These are phyloP conservation scores for Halocynthia aurantium DNA, from an alignment of 23 tunicate species.

Conservation along the genomic window DNA sequence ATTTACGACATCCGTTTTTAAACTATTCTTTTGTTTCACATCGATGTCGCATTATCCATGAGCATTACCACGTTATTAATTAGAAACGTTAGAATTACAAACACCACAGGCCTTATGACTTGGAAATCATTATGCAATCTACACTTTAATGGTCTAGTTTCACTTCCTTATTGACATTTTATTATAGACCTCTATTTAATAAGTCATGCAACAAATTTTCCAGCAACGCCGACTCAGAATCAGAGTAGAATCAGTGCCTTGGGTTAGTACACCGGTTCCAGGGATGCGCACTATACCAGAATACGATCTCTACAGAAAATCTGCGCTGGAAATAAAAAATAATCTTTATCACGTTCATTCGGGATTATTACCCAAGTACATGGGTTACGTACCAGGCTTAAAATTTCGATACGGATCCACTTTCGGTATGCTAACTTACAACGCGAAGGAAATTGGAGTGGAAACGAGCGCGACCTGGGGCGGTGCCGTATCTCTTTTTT, in stretches of 20 bases:
- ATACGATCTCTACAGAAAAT: constrained; percentile 53
- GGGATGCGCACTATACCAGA: constrained; percentile 55
- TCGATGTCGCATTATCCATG: too few species aligned
- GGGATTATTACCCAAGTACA: constrained; percentile 66
- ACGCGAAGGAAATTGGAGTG: constrained; percentile 77
- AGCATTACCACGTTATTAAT: too few species aligned
- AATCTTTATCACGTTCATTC: constrained; percentile 42
- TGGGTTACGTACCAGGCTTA: constrained; percentile 92
- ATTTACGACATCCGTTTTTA: too few species aligned
- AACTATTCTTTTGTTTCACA: too few species aligned
- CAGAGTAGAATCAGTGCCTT: constrained; percentile 42
- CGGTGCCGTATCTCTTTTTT: constrained; percentile 73
- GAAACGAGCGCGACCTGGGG: constrained; percentile 77
- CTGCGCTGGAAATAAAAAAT: constrained; percentile 56
- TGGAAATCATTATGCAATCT: too few species aligned
- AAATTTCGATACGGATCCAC: constrained; percentile 77
- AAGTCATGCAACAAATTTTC: too few species aligned
- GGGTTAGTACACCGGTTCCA: constrained; percentile 66
- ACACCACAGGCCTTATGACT: too few species aligned
- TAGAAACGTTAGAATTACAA: too few species aligned
- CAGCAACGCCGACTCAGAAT: neutral
- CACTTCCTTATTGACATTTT: too few species aligned
- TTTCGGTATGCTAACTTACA: constrained; percentile 55
- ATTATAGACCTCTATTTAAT: too few species aligned
- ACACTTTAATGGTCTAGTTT: too few species aligned